Conservation (phyloP, 2,797 vertebrate genomes). For the Liasis olivaceus region DNA sequence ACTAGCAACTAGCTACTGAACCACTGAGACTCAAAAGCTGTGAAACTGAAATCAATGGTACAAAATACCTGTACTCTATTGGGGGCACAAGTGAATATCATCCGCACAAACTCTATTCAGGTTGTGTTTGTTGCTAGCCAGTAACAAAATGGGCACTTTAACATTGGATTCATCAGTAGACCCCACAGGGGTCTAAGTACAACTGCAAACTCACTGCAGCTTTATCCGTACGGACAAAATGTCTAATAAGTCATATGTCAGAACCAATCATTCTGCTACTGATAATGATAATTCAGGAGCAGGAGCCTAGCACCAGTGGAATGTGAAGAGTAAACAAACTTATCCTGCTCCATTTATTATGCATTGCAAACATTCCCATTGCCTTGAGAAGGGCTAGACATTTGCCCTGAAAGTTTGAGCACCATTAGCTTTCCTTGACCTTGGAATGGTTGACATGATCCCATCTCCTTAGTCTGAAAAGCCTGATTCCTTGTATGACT, state of each 20-base stretch:
- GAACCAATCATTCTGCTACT: background rate
- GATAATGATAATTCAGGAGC: background rate
- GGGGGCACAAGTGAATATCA: no score
- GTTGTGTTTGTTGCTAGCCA: background rate
- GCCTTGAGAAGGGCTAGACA: background rate
- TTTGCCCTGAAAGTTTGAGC: background rate
- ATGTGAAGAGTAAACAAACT: background rate
- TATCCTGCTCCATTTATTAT: background rate
- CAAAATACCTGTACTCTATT: background rate
- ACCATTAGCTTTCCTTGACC: background rate
- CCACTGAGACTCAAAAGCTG: no score
- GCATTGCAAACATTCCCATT: background rate
- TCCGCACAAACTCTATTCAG: background rate
- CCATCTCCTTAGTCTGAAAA: background rate
- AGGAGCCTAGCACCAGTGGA: conserved; percentile 5
- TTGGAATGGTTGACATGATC: background rate
- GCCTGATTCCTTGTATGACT: background rate
- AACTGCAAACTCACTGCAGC: background rate
- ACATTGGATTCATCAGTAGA: no score
- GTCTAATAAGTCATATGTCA: background rate
- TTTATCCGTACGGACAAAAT: background rate
- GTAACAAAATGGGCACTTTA: background rate
- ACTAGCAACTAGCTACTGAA: background rate
- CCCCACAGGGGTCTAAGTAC: background rate
- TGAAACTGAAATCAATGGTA: background rate